Base-by-base conservation (phyloP, 2,113 vertebrate genomes). In the Carlito syrichta region DNA sequence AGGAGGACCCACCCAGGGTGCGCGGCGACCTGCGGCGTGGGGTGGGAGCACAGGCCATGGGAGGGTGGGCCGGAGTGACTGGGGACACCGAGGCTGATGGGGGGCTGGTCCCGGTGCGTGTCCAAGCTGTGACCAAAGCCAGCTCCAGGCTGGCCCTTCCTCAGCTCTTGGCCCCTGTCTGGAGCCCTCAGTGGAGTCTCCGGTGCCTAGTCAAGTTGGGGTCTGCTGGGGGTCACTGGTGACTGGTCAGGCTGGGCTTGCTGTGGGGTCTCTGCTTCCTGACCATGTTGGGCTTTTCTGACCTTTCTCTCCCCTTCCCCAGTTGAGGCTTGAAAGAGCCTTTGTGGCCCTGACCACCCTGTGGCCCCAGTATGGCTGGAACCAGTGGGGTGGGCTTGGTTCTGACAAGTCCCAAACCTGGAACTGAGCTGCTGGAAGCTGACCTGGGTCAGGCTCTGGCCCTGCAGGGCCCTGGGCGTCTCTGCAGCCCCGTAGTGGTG, bases 101-200 rank as follows among this genome's bases (percentile, higher is more conserved):
- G n/a, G n/a, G n/a, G n/a, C n/a, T n/a, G n/a, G n/a, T n/a, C n/a
- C n/a, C n/a, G n/a, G n/a, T 20, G 20, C 0, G 0, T n/a, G 35
- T 19, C 35, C 0, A 0, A 3, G 40, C 8, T 12, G 1, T 27
- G 32, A 0, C 11, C 17, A 25, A 50, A 22, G 35, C 48, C 11
- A 17, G 25, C 10, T 27, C 1, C 3, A 0, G n/a, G n/a, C n/a
- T n/a, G n/a, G n/a, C n/a, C 0, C n/a, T 69, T 35, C 17, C 4
- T 19, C 30, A 8, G 40, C 40, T 20, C 6, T 52, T 52, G 32
- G 63, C 30, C 48, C 12, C 9, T 22, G 16, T 27, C 30, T 52
- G 1, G 32, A 23, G 25, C 40, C 14, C 32, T 3, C 0, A 3
- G 38, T n/a, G n/a, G n/a, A n/a, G n/a, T n/a, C 17, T 63, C 45